A percentile compares a stretch with the other conserved stretches of the same genome.
These are phyloP conservation scores for Poliocrania exsul DNA, from an alignment of 2,797 vertebrate genomes.

Conservation along the genomic window DNA sequence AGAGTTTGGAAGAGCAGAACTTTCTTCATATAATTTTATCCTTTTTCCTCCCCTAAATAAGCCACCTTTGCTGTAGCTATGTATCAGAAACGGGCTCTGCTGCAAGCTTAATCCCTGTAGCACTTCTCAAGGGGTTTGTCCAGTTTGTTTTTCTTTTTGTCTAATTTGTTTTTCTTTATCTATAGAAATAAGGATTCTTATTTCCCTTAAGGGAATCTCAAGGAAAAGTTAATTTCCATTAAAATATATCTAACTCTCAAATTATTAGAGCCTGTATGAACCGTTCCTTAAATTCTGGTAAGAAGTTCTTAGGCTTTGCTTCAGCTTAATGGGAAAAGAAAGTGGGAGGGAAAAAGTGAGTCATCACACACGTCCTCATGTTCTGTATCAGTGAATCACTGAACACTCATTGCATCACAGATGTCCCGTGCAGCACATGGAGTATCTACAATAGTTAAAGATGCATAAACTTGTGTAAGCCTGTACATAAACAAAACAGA, in stretches of 20 bases:
- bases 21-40: not conserved
- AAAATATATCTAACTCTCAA: not conserved
- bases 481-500: conserved; percentile 3
- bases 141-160: not conserved
- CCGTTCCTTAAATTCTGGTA: not conserved
- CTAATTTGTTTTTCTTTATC: not conserved
- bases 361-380: not conserved
- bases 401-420: conserved; percentile 48
- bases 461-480: not conserved
- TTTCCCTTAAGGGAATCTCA: not conserved
- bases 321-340: conserved; percentile 3
- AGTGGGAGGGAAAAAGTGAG: conserved; percentile 24
- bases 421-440: not conserved
- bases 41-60: not conserved
- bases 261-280: not conserved
- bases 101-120: not conserved
- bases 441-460: not conserved
- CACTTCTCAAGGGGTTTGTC: not conserved
- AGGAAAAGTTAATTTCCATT: not conserved
- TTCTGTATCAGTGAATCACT: conserved; percentile 38
- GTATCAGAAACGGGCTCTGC: not conserved
- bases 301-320: not conserved
- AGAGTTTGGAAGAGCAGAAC: not conserved
- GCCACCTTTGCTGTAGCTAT: not conserved
- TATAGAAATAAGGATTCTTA: not conserved